A percentile compares a stretch with the other conserved stretches of the same genome.
Evolutionary conservation across 2,113 vertebrate genomes (phyloP).

Genomic region (Cyprinodon variegatus): DNA sequence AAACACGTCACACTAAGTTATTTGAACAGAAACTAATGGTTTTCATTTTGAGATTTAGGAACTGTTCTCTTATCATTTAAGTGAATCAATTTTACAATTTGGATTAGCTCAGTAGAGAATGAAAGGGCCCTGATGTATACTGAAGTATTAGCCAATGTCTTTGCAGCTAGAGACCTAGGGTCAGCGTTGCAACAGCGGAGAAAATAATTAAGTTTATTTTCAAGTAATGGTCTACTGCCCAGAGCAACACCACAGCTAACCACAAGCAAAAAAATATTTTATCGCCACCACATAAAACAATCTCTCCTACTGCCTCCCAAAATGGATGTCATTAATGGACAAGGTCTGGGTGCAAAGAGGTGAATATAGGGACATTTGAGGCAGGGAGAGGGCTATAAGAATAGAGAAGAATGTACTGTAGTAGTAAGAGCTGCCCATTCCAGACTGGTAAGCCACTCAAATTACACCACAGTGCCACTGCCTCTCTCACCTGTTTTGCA

Average conservation of each 20-base stretch:
- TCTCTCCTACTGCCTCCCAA: constrained; percentile 51
- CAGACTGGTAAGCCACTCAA: constrained; percentile 53
- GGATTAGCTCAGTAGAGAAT: constrained; percentile 31
- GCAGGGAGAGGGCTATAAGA: constrained; percentile 41
- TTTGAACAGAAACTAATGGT: constrained; percentile 53
- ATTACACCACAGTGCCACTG: constrained; percentile 48
- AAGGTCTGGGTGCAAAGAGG: constrained; percentile 63
- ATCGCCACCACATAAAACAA: constrained; percentile 68
- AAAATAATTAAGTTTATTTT: constrained; percentile 81
- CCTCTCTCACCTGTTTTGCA: constrained; percentile 67
- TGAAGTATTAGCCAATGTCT: constrained; percentile 32
- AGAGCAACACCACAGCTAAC: constrained; percentile 65
- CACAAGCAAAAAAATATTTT: constrained; percentile 73
- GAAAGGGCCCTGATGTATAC: constrained; percentile 31
- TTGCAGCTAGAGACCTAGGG: constrained; percentile 60
- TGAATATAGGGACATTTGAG: constrained; percentile 58
- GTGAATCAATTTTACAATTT: constrained; percentile 43
- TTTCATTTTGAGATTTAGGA: constrained; percentile 49
- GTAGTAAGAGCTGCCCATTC: constrained; percentile 45
- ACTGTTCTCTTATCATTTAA: constrained; percentile 58
- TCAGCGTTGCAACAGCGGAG: constrained; percentile 52
- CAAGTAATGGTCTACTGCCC: constrained; percentile 73
- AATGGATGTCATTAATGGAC: constrained; percentile 77
- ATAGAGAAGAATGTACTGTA: constrained; percentile 51
- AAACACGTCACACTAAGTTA: constrained; percentile 50